phyloP scores from a whole-genome alignment of 2,113 vertebrate species.

The Microcebus ravelobensis region DNA sequence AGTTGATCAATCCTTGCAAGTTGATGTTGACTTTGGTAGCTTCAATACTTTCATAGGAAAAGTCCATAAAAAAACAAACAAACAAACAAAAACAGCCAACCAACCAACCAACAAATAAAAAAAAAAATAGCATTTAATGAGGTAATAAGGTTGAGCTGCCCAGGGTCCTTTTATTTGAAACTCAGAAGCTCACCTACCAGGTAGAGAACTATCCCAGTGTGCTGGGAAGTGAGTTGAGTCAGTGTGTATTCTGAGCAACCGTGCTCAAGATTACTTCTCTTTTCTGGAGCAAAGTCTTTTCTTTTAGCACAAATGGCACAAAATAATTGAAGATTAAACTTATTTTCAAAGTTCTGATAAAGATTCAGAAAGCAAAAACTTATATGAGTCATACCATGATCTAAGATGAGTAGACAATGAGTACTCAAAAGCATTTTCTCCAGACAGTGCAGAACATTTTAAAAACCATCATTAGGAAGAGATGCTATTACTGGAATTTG shows the following conservation, averaged over 20 bases:
- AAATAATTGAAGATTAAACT: background rate
- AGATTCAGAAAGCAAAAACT: constrained; percentile 22
- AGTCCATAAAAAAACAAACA: background rate
- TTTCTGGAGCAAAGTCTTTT: background rate
- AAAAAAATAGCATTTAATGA: background rate
- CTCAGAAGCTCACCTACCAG: background rate
- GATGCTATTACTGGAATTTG: background rate
- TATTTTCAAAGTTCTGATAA: constrained; percentile 37
- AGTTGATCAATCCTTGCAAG: background rate
- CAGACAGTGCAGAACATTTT: background rate
- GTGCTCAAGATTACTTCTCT: background rate
- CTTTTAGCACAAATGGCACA: background rate
- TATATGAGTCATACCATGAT: constrained; percentile 32
- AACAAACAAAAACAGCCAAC: no score
- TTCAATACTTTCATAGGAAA: background rate
- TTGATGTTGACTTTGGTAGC: background rate
- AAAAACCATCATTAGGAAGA: constrained; percentile 3
- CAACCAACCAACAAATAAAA: background rate
- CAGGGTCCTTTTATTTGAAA: background rate
- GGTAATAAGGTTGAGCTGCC: background rate
- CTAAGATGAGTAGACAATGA: constrained; percentile 8
- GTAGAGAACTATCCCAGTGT: background rate
- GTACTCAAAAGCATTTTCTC: constrained; percentile 45
- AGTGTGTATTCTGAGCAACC: background rate
- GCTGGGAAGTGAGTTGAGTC: background rate